Evolutionary conservation across 2,888 invertebrate genomes (phyloP), one percentile per base, ranked within the genome.

Genomic region (Synanthedon vespiformis): DNA sequence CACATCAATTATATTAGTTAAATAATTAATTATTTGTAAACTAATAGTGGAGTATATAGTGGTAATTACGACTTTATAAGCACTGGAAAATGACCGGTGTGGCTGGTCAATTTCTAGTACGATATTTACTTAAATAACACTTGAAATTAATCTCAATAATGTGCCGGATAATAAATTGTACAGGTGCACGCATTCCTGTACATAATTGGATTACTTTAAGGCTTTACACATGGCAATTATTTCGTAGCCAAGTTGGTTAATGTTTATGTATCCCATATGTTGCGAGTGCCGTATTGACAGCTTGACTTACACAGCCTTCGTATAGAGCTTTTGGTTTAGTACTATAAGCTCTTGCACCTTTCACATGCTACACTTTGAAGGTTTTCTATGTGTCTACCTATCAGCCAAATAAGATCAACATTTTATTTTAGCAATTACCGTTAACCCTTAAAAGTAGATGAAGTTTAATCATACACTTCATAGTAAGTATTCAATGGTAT

Each of bases 221-320:
- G 18, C 16, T 51, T 34, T 51, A 52, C 44, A 52, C 44, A 56
- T 54, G 51, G 51, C 54, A 53, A 48, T 40, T 51, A 56, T 55
- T 55, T 55, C 57, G 50, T 55, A 55, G 53, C 52, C 49, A 49
- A 44, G 53, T 52, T 53, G 10, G 34, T 34, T 44, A 13, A 44
- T 13, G 44, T n/a, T 13, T 13, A 44, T n/a, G 12, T 44, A 13
- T 44, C 44, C 13, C 44, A 13, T 44, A 13, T 44, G 44, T 44
- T 13, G 44, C 13, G 44, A 13, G 34, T 34, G 34, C 34, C 34
- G 44, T 44, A 44, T 44, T 14, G 44, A 44, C 44, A 44, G 44
- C 44, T 44, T 44, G 44, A 44, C 44, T 44, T n/a, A 3, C 6
- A 22, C 5, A 14, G 44, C 44, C 14, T 14, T 44, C n/a, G 13